Percentiles rank a stretch among this genome's conserved stretches.
Conservation (phyloP, 1,140 invertebrate species). For the Ceratoteleas bidentatus region DNA sequence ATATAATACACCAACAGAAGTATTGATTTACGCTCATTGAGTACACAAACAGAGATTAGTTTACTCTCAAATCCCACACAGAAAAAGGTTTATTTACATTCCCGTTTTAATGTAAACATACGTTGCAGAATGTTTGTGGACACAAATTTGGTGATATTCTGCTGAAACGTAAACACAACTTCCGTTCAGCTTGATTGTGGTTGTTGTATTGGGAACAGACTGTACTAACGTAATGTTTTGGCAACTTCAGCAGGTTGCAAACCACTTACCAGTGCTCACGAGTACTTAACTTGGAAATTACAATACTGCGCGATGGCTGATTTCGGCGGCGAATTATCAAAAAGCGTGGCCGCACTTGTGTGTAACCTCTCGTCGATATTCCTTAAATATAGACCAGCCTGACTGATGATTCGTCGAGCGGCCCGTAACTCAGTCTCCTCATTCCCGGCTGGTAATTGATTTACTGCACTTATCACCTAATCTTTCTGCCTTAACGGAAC, state of each 20-base stretch:
- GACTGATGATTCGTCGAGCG: conserved; percentile 27
- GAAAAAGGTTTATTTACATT: too few relatives aligned
- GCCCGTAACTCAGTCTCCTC: conserved; percentile 16
- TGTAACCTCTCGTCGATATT: conserved; percentile 22
- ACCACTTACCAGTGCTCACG: conserved; percentile 16
- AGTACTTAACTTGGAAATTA: conserved; percentile 40
- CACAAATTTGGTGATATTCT: too few relatives aligned
- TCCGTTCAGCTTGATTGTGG: too few relatives aligned
- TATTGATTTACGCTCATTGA: too few relatives aligned
- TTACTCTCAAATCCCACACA: too few relatives aligned
- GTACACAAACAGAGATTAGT: too few relatives aligned
- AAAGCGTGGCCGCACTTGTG: conserved; percentile 27
- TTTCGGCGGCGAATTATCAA: conserved; percentile 31
- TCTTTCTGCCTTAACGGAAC: conserved; percentile 47
- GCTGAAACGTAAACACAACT: too few relatives aligned
- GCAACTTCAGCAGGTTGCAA: not conserved
- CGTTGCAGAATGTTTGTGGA: too few relatives aligned
- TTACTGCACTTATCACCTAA: conserved; percentile 67
- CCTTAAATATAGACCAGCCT: conserved; percentile 47
- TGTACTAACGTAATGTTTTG: too few relatives aligned
- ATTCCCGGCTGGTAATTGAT: conserved; percentile 58
- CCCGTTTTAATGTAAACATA: too few relatives aligned
- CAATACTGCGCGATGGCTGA: conserved; percentile 7
- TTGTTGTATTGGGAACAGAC: too few relatives aligned
- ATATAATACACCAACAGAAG: too few relatives aligned